Base-by-base conservation (phyloP, 2,113 vertebrate genomes). In the Thunnus maccoyii region DNA sequence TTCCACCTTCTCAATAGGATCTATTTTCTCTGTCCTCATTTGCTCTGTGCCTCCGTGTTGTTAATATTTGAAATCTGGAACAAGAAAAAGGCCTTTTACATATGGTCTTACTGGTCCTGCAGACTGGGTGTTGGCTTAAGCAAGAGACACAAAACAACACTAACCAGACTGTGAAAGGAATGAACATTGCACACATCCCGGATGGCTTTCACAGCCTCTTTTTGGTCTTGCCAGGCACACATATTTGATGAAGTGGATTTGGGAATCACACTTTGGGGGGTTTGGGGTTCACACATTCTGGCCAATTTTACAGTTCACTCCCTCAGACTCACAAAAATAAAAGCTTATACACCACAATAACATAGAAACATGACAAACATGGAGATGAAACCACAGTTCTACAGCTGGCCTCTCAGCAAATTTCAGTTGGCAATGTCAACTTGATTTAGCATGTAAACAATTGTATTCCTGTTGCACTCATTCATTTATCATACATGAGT, bases 171-270 rank as follows among this genome's bases (percentile, higher is more conserved):
- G 17, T 47, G 32, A 68, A 55, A 22, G 20, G 32, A 68, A 51
- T 16, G 27, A 60, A 30, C 63, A 61, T 20, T 36, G 68, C 54
- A 48, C n/a, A n/a, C 44, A 44, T 16, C 9, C n/a, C 20, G 7
- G 15, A 27, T 13, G 47, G 36, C 16, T 56, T 47, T 74, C 47
- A 60, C 14, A 54, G 22, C 32, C 25, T 61, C 20, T 18, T n/a
- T 69, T 47, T 54, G 30, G 47, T 67, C 46, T 67, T 58, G 11
- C 44, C 51, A 72, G 51, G 20, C 54, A 60, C 20, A 51, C 27
- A 58, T 44, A 66, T 44, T 67, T 68, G 32, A 61, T 60, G 3
- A 27, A 60, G 1, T 25, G 58, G 30, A 67, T 80, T 71, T 47
- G 3, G 30, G 32, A 55, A 63, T 58, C 22, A 12, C 11, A n/a